A percentile compares a stretch with the other conserved stretches of the same genome.
These are phyloP conservation scores for Acronicta alni DNA, from an alignment of 2,888 invertebrate species.

Conservation along the genomic window DNA sequence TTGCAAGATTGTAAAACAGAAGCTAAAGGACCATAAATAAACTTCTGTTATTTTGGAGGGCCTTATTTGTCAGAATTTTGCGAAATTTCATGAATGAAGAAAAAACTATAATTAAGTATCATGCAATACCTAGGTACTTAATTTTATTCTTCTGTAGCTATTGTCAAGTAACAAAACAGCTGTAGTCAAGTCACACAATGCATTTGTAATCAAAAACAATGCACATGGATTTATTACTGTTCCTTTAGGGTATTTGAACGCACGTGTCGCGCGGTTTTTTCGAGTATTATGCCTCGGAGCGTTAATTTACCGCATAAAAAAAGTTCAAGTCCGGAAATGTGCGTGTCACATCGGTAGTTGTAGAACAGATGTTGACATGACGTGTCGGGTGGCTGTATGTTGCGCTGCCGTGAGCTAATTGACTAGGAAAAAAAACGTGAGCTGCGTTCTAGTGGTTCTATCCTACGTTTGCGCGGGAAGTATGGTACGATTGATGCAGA, in stretches of 20 bases:
- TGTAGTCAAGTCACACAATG: constrained; percentile 20
- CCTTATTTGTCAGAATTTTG: not conserved
- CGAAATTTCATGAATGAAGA: not conserved
- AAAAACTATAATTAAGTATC: too few species aligned
- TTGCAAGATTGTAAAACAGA: constrained; percentile 11
- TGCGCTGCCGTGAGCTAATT: constrained; percentile 79
- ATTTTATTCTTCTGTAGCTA: not conserved
- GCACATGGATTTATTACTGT: constrained; percentile 50
- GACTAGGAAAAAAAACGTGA: constrained; percentile 81
- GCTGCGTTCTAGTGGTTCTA: constrained; percentile 57
- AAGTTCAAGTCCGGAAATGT: constrained; percentile 82
- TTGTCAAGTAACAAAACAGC: constrained; percentile 6
- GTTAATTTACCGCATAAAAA: constrained; percentile 82
- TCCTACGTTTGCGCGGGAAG: constrained; percentile 61
- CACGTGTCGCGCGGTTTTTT: constrained; percentile 66
- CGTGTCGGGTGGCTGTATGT: constrained; percentile 75
- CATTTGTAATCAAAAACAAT: constrained; percentile 42
- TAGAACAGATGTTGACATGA: constrained; percentile 88
- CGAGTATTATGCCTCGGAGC: constrained; percentile 69
- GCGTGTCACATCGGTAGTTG: constrained; percentile 78
- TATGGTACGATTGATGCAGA: constrained; percentile 67
- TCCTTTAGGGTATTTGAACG: constrained; percentile 57
- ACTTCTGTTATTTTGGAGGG: not conserved
- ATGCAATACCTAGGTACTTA: not conserved
- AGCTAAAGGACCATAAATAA: not conserved